phyloP scores from a whole-genome alignment of 2,113 vertebrate genomes.

The Mustela nigripes region DNA sequence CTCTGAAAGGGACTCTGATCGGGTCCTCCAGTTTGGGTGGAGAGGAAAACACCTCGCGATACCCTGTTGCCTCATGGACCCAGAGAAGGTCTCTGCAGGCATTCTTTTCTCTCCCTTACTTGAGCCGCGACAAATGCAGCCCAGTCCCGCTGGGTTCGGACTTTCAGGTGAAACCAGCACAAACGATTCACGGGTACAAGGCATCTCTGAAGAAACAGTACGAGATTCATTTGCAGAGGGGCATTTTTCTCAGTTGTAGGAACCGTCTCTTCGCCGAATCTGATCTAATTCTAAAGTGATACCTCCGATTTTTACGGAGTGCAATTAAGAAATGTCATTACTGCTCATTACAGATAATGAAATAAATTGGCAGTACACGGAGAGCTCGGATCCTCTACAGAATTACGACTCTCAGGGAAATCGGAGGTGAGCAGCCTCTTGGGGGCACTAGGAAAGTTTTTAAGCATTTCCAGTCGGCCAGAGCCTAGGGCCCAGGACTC shows the following conservation, averaged over 20 bases:
- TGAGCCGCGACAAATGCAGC: background rate
- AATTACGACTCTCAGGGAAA: conserved; percentile 6
- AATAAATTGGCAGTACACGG: conserved; percentile 66
- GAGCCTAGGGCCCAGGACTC: background rate
- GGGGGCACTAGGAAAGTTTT: background rate
- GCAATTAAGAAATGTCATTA: conserved; percentile 75
- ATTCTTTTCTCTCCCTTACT: background rate
- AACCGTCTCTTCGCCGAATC: conserved; percentile 64
- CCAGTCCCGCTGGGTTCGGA: background rate
- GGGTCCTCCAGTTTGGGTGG: background rate
- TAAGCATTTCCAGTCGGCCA: background rate
- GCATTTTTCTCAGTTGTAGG: conserved; percentile 54
- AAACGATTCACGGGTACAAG: conserved; percentile 37
- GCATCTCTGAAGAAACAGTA: conserved; percentile 33
- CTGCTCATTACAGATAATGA: conserved; percentile 77
- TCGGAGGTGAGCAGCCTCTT: background rate
- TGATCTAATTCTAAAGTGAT: conserved; percentile 76
- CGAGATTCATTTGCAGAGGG: conserved; percentile 64
- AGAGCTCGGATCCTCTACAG: conserved; percentile 29
- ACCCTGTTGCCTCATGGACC: background rate
- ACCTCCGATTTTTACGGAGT: conserved; percentile 76
- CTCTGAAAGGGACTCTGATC: background rate
- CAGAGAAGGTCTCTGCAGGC: background rate
- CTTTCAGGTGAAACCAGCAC: conserved; percentile 51
- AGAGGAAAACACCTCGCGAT: background rate